Percentiles rank a stretch among this genome's conserved stretches.
Evolutionary conservation across 2,113 vertebrate genomes (phyloP).

Genomic region (Melanostigma gelatinosum): DNA sequence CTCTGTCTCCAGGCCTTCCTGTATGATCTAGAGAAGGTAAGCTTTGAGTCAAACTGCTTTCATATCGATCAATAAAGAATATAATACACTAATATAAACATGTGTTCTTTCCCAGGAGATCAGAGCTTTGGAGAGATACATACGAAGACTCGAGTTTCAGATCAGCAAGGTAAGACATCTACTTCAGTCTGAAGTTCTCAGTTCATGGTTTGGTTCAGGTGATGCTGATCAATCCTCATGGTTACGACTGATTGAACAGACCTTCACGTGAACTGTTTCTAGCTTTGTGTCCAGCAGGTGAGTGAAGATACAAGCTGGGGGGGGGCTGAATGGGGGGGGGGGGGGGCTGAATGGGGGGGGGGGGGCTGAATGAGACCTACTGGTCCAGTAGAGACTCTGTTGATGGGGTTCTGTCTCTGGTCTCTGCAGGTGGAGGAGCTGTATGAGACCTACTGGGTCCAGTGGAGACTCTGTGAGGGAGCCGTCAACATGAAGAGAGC

Average conservation of each 20-base stretch:
- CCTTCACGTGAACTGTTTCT: too few relatives aligned
- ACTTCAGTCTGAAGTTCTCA: too few relatives aligned
- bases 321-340: too few relatives aligned
- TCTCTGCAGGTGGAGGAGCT: constrained; percentile 91
- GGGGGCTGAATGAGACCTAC: too few relatives aligned
- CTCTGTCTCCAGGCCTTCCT: constrained; percentile 89
- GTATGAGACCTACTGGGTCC: constrained; percentile 94
- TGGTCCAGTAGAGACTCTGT: too few relatives aligned
- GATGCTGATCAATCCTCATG: too few relatives aligned
- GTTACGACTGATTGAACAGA: too few relatives aligned
- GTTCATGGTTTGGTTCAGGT: too few relatives aligned
- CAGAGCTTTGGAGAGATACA: constrained; percentile 89
- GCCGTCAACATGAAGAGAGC: constrained; percentile 94
- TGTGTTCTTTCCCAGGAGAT: constrained; percentile 87
- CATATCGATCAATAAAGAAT: background rate
- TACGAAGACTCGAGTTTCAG: constrained; percentile 94
- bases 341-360: too few relatives aligned
- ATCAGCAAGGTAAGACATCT: constrained; percentile 90
- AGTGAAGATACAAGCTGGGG: too few relatives aligned
- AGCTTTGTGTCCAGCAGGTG: too few relatives aligned
- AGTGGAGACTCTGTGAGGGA: constrained; percentile 91
- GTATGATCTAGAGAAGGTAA: constrained; percentile 97
- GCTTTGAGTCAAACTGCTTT: background rate
- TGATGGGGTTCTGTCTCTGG: too few relatives aligned
- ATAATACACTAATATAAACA: background rate